These are phyloP conservation scores for Spinibarbus caldwelli DNA, from an alignment of 2,797 vertebrate species.

Conservation along the genomic window DNA sequence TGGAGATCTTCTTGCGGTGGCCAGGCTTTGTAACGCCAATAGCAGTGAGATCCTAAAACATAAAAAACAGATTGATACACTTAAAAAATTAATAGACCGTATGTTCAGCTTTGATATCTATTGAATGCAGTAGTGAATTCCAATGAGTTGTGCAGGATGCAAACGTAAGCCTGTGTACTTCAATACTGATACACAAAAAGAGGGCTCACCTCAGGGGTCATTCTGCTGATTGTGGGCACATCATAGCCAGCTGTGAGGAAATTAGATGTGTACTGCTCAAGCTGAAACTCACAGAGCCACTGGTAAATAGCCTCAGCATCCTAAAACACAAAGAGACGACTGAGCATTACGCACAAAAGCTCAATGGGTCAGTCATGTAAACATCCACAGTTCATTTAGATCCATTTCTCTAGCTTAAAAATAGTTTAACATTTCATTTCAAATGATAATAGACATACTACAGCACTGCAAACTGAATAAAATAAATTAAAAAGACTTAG, in stretches of 20 bases:
- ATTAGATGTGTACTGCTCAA: slow-evolving; percentile 90
- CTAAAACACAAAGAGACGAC: slow-evolving; percentile 67
- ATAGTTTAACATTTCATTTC: background rate
- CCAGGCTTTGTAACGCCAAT: slow-evolving; percentile 97
- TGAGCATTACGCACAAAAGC: background rate
- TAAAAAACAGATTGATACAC: slow-evolving; percentile 11
- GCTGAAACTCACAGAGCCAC: slow-evolving; percentile 94
- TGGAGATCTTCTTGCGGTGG: slow-evolving; percentile 96
- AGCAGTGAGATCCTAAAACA: slow-evolving; percentile 90
- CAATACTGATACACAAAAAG: background rate
- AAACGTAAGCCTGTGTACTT: background rate
- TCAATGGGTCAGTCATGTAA: background rate
- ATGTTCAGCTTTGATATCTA: background rate
- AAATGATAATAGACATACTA: background rate
- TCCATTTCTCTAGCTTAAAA: background rate
- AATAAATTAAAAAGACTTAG: background rate
- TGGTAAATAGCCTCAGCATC: slow-evolving; percentile 94
- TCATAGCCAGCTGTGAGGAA: slow-evolving; percentile 92
- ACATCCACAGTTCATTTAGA: background rate
- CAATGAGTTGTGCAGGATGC: background rate
- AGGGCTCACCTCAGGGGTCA: slow-evolving; percentile 91
- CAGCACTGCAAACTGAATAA: background rate
- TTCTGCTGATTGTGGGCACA: slow-evolving; percentile 95
- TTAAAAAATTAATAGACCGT: background rate
- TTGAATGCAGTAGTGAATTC: background rate